These are phyloP conservation scores for Tachina fera DNA, from an alignment of 2,888 invertebrate species.

Conservation along the genomic window DNA sequence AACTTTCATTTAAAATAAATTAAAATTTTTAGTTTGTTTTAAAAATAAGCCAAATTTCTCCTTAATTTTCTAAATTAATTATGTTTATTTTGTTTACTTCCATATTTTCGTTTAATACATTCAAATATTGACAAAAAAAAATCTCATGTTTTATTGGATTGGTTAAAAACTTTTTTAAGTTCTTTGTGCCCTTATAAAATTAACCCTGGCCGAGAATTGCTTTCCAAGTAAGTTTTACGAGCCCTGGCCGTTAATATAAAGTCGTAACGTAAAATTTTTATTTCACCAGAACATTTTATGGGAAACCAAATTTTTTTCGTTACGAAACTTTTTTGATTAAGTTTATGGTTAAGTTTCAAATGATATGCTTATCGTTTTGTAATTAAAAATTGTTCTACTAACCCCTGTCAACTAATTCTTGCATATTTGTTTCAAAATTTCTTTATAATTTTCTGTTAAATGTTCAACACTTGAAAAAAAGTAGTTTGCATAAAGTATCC, in stretches of 20 bases:
- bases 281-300: neutral
- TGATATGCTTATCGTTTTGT: conserved; percentile 53
- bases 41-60: neutral
- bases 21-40: neutral
- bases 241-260: conserved; percentile 4
- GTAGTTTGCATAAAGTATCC: conserved; percentile 54
- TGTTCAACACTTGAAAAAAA: conserved; percentile 37
- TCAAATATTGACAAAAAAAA: conserved; percentile 30
- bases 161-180: conserved; percentile 78
- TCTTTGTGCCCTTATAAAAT: conserved; percentile 77
- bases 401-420: conserved; percentile 41
- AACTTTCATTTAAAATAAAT: neutral
- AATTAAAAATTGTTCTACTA: conserved; percentile 54
- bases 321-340: conserved; percentile 1
- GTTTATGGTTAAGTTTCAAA: conserved; percentile 34
- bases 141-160: conserved; percentile 70
- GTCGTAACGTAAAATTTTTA: conserved; percentile 12
- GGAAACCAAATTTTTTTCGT: conserved; percentile 20
- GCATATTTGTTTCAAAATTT: conserved; percentile 50
- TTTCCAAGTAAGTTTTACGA: conserved; percentile 82
- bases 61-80: conserved; percentile 64
- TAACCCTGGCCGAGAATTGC: conserved; percentile 82
- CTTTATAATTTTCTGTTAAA: conserved; percentile 48
- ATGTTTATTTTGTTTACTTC: conserved; percentile 53
- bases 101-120: conserved; percentile 46